Evolutionary conservation across 2,797 vertebrate genomes (phyloP).

Genomic region (Miichthys miiuy): DNA sequence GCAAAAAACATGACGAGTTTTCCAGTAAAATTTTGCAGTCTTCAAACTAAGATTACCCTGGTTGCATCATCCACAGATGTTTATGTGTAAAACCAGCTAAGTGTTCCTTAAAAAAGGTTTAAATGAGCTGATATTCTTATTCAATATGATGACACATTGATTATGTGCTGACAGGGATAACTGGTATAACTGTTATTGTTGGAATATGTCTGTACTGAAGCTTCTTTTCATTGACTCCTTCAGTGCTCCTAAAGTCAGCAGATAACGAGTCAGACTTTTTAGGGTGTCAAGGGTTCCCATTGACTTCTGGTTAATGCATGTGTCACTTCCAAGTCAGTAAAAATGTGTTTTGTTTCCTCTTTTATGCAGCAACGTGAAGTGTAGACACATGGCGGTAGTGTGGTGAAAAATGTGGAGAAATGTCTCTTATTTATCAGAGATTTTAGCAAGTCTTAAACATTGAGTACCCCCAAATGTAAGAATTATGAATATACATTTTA

Average conservation of each 20-base stretch:
- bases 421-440: background rate
- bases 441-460: background rate
- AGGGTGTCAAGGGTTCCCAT: background rate
- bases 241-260: no score
- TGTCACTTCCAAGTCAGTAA: background rate
- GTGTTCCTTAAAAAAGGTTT: background rate
- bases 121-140: background rate
- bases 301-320: no score
- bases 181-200: background rate
- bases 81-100: background rate
- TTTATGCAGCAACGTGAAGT: background rate
- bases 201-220: background rate
- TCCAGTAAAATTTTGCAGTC: background rate
- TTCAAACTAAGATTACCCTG: no score
- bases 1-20: background rate
- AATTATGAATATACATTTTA: background rate
- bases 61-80: background rate
- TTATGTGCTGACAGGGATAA: background rate
- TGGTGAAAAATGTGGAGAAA: background rate
- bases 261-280: no score
- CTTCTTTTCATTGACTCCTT: no score
- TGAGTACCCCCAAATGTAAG: background rate
- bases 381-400: background rate
- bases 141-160: background rate
- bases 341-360: background rate